Conservation (phyloP, 2,113 vertebrate genomes). For the Hemibagrus wyckioides region DNA sequence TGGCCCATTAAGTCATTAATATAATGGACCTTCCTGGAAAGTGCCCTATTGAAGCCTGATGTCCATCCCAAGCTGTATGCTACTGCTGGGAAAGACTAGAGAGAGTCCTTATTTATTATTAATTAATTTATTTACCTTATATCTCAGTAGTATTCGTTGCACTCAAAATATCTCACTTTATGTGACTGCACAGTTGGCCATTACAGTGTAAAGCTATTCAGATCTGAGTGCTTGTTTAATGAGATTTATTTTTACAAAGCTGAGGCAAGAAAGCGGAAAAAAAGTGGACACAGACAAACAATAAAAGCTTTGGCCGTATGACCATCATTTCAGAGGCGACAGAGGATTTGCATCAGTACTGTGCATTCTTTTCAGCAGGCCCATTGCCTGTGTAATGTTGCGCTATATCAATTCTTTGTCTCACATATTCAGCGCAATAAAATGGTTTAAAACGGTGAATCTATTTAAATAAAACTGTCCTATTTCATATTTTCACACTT, state of each 20-base stretch:
- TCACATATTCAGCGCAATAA: background rate
- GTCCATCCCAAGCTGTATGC: background rate
- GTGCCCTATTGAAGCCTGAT: constrained; percentile 1
- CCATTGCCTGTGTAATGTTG: background rate
- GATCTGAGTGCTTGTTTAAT: background rate
- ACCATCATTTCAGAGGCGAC: background rate
- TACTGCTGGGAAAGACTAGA: constrained; percentile 18
- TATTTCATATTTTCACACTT: background rate
- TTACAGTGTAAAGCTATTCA: background rate
- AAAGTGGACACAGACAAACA: background rate
- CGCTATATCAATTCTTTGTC: background rate
- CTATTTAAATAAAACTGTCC: background rate
- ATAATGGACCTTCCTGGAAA: constrained; percentile 34
- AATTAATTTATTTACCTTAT: constrained; percentile 7
- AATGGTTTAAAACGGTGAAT: background rate
- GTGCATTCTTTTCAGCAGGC: background rate
- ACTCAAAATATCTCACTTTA: background rate
- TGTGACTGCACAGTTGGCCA: background rate
- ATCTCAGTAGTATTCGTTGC: background rate
- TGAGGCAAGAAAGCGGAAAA: constrained; percentile 13
- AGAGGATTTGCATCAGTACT: background rate
- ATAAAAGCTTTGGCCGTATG: background rate
- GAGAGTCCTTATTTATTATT: constrained; percentile 6
- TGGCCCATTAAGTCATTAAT: constrained; percentile 39
- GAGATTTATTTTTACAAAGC: background rate